Conservation (phyloP, 2,888 invertebrate species). For the Choristoneura rosaceana region DNA sequence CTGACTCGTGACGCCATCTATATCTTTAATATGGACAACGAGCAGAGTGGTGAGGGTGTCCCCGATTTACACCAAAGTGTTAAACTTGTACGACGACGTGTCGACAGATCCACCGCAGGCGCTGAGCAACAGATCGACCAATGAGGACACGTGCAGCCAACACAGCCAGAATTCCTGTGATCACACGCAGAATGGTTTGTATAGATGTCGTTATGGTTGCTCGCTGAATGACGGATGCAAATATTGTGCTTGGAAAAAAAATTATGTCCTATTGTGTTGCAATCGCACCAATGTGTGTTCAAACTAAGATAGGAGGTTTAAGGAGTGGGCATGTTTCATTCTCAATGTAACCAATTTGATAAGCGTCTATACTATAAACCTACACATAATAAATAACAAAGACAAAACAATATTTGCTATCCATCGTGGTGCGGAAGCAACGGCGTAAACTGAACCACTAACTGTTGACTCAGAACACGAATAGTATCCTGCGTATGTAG, state of each 20-base stretch:
- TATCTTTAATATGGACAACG: background rate
- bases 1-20: background rate
- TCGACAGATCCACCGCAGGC: slow-evolving; percentile 67
- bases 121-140: slow-evolving; percentile 61
- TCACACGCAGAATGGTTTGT: slow-evolving; percentile 74
- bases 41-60: background rate
- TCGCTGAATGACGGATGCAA: background rate
- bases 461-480: slow-evolving; percentile 5
- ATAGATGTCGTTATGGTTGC: slow-evolving; percentile 44
- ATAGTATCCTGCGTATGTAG: slow-evolving; percentile 20
- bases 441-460: background rate
- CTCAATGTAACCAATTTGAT: no score
- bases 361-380: no score
- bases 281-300: no score
- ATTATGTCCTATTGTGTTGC: no score
- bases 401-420: slow-evolving; percentile 4
- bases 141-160: slow-evolving; percentile 73
- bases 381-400: background rate
- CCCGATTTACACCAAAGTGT: background rate
- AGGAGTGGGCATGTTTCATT: no score
- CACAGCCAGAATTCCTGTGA: slow-evolving; percentile 73
- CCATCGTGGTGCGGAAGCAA: background rate
- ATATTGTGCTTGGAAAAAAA: background rate
- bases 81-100: slow-evolving; percentile 33
- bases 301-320: no score